These are phyloP conservation scores for Aphidius colemani DNA, from an alignment of 2,888 invertebrate genomes.

Conservation along the genomic window DNA sequence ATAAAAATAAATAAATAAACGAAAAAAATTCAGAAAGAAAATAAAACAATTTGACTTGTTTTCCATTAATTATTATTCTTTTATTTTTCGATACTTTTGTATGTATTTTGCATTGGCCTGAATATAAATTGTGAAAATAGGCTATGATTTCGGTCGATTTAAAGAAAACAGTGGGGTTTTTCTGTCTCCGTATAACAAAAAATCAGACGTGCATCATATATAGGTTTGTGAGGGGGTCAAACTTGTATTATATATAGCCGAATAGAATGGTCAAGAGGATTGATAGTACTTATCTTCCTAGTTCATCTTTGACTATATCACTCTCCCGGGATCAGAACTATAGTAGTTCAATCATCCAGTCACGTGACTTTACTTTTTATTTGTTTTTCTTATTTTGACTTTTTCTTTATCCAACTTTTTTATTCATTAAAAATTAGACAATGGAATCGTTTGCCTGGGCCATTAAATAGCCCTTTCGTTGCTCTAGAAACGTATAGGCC, in stretches of 20 bases:
- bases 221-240: not conserved
- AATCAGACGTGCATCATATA: not conserved
- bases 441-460: too few relatives aligned
- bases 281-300: conserved; percentile 16
- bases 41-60: not conserved
- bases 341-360: not conserved
- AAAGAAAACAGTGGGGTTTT: not conserved
- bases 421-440: too few relatives aligned
- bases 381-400: not conserved
- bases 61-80: not conserved
- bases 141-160: conserved; percentile 2
- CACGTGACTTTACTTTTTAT: not conserved
- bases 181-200: not conserved
- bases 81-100: not conserved
- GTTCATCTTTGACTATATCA: conserved; percentile 8
- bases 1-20: not conserved
- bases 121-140: too few relatives aligned
- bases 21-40: not conserved
- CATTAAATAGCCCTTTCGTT: too few relatives aligned
- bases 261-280: not conserved
- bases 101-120: too few relatives aligned
- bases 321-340: not conserved
- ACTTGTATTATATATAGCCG: not conserved
- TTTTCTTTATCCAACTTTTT: too few relatives aligned
- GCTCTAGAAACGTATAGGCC: too few relatives aligned